A percentile compares a stretch with the other conserved stretches of the same genome.
Conservation (phyloP, 2,888 invertebrate genomes). For the Keiferia lycopersicella region DNA sequence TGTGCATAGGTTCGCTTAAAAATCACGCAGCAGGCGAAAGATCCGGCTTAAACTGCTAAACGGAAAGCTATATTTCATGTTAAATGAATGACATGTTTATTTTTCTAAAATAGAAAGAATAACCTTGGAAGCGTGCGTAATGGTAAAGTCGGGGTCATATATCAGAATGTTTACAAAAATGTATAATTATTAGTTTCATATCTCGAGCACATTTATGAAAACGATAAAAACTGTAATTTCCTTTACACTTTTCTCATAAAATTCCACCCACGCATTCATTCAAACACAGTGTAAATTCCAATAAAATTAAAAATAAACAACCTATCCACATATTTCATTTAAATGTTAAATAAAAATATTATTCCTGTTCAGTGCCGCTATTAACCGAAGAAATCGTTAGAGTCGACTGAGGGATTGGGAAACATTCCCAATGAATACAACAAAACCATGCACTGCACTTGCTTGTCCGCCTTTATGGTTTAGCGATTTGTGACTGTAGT, state of each 20-base stretch:
- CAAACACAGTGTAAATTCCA: not conserved
- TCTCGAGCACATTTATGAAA: constrained; percentile 8
- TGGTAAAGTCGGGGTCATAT: not conserved
- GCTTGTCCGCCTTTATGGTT: too few species aligned
- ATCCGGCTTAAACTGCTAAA: too few species aligned
- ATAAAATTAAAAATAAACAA: not conserved
- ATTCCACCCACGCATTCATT: not conserved
- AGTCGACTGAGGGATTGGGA: too few species aligned
- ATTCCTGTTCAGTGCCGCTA: too few species aligned
- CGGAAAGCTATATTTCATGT: not conserved
- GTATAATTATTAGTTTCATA: constrained; percentile 16
- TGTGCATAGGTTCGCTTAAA: too few species aligned
- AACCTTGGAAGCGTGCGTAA: not conserved
- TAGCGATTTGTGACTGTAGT: too few species aligned
- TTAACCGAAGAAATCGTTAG: too few species aligned
- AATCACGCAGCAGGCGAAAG: too few species aligned
- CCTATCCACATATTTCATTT: not conserved
- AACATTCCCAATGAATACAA: too few species aligned
- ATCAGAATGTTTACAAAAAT: constrained; percentile 13
- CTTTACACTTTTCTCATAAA: not conserved
- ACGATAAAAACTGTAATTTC: constrained; percentile 10
- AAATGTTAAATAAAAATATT: too few species aligned
- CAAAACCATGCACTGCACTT: too few species aligned
- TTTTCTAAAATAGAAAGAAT: not conserved
- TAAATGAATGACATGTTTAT: constrained; percentile 4